Evolutionary conservation across 2,797 vertebrate species (phyloP), one percentile per base, ranked within the genome.

Genomic region (Anas bahamensis): DNA sequence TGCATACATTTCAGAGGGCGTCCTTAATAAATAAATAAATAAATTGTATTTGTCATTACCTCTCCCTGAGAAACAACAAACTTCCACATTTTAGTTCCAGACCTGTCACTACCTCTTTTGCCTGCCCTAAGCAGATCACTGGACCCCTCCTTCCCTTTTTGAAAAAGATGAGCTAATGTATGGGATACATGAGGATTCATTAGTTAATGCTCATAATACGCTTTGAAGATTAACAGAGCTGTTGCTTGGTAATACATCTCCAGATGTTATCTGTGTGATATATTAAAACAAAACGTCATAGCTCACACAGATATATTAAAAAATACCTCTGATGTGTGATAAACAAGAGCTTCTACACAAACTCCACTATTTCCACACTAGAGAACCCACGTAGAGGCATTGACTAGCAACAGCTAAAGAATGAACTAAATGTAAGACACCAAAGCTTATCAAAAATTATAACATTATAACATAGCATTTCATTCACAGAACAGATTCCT

Each of bases 201-300:
- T 52, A 89, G 75, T 65, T 85, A 92, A 89, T 92, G 81, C 82
- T 64, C 29, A 41, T 63, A 60, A 90, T 90, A 73, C 2, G 52
- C 90, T 93, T 22, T 83, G 92, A 87, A 89, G 88, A 83, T 89
- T 52, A 90, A 12, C 75, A 63, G 76, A 83, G 82, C 88, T 81
- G 90, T 26, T 93, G 88, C 78, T 59, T 87, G 69, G 63, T 52
- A 80, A 85, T 80, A 28, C 35, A 19, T 13, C 83, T 85, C 50
- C 93, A 96, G 93, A 94, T 94, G 92, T 85, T 93, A 93, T 81
- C 86, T 48, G 55, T 13, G 41, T 42, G 66, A 70, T n/a, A 48
- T 3, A 18, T 70, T 33, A 61, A 52, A 80, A 48, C 57, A 86
- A 66, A 72, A 39, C 22, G 7, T 9, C 57, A 7, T 33, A 37